Evolutionary conservation across 2,797 vertebrate species (phyloP), one percentile per base, ranked within the genome.

Genomic region (Hoplostethus mediterraneus): DNA sequence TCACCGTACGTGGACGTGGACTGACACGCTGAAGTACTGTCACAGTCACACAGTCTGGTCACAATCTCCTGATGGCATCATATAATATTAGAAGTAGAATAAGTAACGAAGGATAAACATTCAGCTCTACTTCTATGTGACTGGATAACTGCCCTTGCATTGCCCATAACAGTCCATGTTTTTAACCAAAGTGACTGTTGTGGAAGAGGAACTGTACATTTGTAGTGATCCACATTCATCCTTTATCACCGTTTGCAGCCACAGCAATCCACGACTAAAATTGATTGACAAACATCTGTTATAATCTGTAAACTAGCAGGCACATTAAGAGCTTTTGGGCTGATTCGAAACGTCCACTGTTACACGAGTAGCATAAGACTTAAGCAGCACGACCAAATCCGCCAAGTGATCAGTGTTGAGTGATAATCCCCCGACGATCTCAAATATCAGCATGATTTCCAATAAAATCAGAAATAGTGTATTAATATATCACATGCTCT

Each of bases 341-440:
- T 90, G 77, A 82, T 77, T 88, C 21, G 45, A 63, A 71, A 87
- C 67, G 84, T 84, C 79, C 73, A 69, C 73, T 73, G 71, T 77
- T 65, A 45, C 78, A 79, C 70, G 40, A 60, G 77, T 47, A 61
- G 73, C 73, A 59, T 40, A 45, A 77, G 73, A 78, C 12, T 72
- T 75, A 67, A 62, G 60, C 64, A 45, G 73, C n/a, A 17, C 60
- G 73, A n/a, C 48, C 31, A 74, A 86, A 86, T 86, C 82, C 73
- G 67, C 66, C 9, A 10, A 80, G 75, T 66, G 69, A 83, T 89
- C 56, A 16, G 59, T 3, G 71, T 63, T 70, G 51, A 47, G 59
- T 5, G 48, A 62, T 73, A 68, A 87, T 79, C 80, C 75, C 36
- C 25, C 6, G 36, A 80, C 68, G 38, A 77, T 79, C 58, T 64